Evolutionary conservation across 2,113 vertebrate genomes (phyloP).

Genomic region (Herpailurus yagouaroundi): DNA sequence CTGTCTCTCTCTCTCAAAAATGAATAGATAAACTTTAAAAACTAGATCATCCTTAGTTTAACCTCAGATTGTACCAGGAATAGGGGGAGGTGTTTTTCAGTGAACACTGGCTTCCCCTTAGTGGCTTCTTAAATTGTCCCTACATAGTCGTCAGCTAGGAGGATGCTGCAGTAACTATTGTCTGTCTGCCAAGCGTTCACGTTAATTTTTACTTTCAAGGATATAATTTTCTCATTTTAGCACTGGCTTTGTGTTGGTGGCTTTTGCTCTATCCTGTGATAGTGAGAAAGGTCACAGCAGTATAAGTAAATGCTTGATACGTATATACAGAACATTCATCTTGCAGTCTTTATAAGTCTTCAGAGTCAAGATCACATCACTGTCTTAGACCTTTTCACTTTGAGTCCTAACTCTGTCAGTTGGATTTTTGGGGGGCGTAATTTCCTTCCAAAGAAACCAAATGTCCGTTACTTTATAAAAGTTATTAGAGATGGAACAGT

Average conservation of each 20-base stretch:
- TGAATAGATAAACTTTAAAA: background rate
- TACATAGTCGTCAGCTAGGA: background rate
- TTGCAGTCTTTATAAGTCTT: background rate
- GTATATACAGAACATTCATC: background rate
- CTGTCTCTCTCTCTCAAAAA: too few relatives aligned
- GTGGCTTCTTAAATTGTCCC: background rate
- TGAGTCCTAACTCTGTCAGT: background rate
- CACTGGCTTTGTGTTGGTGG: background rate
- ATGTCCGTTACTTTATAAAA: background rate
- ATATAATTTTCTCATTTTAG: background rate
- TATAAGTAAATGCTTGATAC: background rate
- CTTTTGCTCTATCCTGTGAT: background rate
- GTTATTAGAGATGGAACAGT: background rate
- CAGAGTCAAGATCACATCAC: background rate
- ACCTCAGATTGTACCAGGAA: background rate
- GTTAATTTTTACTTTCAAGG: background rate
- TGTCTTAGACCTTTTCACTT: slow-evolving; percentile 40
- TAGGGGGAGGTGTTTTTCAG: background rate
- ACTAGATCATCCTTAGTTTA: background rate
- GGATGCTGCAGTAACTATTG: background rate
- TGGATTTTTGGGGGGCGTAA: background rate
- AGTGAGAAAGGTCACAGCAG: background rate
- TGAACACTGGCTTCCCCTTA: background rate
- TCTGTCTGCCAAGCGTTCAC: background rate
- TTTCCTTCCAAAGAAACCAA: slow-evolving; percentile 5